Base-by-base conservation (phyloP, 2,888 invertebrate species). In the Xanthia togata region DNA sequence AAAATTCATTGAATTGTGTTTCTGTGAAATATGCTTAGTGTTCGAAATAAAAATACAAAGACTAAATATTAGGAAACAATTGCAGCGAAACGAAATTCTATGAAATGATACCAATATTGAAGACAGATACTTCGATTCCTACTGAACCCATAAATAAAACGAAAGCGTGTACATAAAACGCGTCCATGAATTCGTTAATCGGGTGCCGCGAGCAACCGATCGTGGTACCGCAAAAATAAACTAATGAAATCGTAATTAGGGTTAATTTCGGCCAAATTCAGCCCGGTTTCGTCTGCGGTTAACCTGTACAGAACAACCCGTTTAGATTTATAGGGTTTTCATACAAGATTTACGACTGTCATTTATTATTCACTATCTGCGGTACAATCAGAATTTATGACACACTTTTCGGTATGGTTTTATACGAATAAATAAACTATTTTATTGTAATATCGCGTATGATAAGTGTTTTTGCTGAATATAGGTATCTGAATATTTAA, bases 301-400 rank as follows among this genome's bases (percentile, higher is more conserved):
- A 90, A 91, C 94, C 94, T 92, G 94, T 87, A 89, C 92, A 90
- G 90, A 90, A 92, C 93, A 92, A 92, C 91, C 90, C 92, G 90
- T 90, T 94, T 93, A 94, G 95, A 96, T 96, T 96, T 96, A 96
- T 95, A 90, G 92, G 91, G 92, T 95, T 95, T 95, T 96, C 96
- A 95, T 96, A 95, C 93, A 91, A 93, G 94, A 96, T 96, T 96
- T 96, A 96, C 91, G 94, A 92, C 89, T 91, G 89, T 93, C 95
- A 95, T 96, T 95, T 95, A 95, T 96, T 96, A 96, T 96, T 95
- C 95, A 95, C 91, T 95, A 95, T 95, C 95, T 92, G 91, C 88
- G 92, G 93, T 91, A 93, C 92, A 94, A 95, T 95, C 95, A 92
- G 78, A 92, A 96, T 96, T 96, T 96, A 96, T 95, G 92, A 93